phyloP scores from a whole-genome alignment of 2,888 invertebrate species.

The Megalurothrips usitatus region DNA sequence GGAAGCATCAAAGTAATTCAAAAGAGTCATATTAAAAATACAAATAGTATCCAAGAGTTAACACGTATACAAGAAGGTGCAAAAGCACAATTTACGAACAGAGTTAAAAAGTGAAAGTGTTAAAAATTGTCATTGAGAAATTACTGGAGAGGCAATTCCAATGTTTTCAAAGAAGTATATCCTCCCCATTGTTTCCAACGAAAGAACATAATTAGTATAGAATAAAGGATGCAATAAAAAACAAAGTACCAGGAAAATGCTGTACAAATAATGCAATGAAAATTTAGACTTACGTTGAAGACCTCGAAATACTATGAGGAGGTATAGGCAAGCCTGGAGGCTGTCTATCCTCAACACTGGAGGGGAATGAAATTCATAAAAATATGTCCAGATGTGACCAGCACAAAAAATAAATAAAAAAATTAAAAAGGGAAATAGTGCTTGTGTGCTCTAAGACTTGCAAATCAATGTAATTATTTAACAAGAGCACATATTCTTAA shows the following conservation, averaged over 20 bases:
- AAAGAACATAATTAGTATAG: neutral
- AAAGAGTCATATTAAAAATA: too few species aligned
- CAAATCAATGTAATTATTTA: too few species aligned
- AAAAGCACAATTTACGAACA: too few species aligned
- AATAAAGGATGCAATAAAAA: neutral
- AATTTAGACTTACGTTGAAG: neutral
- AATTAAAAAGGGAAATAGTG: too few species aligned
- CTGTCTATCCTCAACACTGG: constrained; percentile 16
- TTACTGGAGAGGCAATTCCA: neutral
- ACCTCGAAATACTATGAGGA: constrained; percentile 8
- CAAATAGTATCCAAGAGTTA: too few species aligned
- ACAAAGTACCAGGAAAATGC: neutral
- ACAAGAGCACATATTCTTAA: too few species aligned
- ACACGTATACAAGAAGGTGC: too few species aligned
- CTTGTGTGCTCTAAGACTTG: neutral
- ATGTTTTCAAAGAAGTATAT: too few species aligned
- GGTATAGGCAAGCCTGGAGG: constrained; percentile 3
- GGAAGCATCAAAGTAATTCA: too few species aligned
- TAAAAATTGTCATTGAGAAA: neutral
- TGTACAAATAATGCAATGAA: neutral
- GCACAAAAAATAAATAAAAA: too few species aligned
- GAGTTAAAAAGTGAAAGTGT: too few species aligned
- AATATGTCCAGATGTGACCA: neutral
- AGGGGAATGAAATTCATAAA: neutral
- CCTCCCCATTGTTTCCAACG: neutral